These are phyloP conservation scores for Acanthosoma haemorrhoidale DNA, from an alignment of 2,888 invertebrate species.

Conservation along the genomic window DNA sequence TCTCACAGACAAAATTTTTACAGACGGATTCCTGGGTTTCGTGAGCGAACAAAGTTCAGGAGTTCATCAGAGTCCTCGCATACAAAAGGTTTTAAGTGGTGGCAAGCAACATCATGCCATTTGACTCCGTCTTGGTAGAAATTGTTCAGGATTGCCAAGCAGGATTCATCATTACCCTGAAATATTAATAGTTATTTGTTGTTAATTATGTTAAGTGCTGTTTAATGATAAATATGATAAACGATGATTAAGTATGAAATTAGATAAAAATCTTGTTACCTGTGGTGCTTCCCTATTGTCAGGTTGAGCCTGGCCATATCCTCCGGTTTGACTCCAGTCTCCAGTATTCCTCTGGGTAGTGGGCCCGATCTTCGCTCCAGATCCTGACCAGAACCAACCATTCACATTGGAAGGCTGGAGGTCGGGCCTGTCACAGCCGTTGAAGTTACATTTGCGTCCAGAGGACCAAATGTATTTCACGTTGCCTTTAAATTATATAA, in stretches of 20 bases:
- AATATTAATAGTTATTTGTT: slow-evolving; percentile 40
- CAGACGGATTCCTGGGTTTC: slow-evolving; percentile 78
- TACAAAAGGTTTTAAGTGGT: slow-evolving; percentile 80
- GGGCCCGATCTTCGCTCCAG: slow-evolving; percentile 84
- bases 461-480: slow-evolving; percentile 81
- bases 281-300: slow-evolving; percentile 87
- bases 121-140: slow-evolving; percentile 84
- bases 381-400: slow-evolving; percentile 93
- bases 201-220: not conserved
- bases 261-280: slow-evolving; percentile 51
- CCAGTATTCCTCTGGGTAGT: slow-evolving; percentile 83
- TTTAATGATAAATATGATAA: not conserved
- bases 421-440: slow-evolving; percentile 77
- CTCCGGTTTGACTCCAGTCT: slow-evolving; percentile 85
- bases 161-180: slow-evolving; percentile 85
- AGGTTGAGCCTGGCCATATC: slow-evolving; percentile 80
- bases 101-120: slow-evolving; percentile 84
- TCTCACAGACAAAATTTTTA: slow-evolving; percentile 48
- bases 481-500: slow-evolving; percentile 45
- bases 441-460: slow-evolving; percentile 87
- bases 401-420: slow-evolving; percentile 78
- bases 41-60: slow-evolving; percentile 81
- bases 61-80: slow-evolving; percentile 88
- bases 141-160: slow-evolving; percentile 81
- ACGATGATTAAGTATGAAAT: too few relatives aligned